A percentile compares a stretch with the other conserved stretches of the same genome.
These are phyloP conservation scores for Heteromurus nitidus DNA, from an alignment of 2,888 invertebrate genomes.

Conservation along the genomic window DNA sequence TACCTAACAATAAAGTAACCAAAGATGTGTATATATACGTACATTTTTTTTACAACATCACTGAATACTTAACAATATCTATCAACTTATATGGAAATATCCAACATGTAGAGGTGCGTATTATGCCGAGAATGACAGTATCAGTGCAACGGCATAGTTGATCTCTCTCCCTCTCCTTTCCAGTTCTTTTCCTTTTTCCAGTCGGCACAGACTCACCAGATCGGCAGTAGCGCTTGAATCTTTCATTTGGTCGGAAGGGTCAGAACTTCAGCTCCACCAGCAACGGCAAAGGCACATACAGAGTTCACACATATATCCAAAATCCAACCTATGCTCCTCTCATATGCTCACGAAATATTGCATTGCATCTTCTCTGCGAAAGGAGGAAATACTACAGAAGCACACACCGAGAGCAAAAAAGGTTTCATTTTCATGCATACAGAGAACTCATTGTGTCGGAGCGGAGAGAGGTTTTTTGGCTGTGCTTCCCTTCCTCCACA, in stretches of 20 bases:
- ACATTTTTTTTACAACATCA: background rate
- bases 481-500: background rate
- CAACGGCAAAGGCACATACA: too few relatives aligned
- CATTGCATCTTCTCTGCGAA: too few relatives aligned
- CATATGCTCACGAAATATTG: too few relatives aligned
- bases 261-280: slow-evolving; percentile 10
- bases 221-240: slow-evolving; percentile 9
- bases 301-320: slow-evolving; percentile 3
- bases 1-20: too few relatives aligned
- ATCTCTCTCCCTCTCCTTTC: too few relatives aligned
- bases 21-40: background rate
- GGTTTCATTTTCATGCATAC: slow-evolving; percentile 27
- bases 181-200: too few relatives aligned
- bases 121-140: background rate
- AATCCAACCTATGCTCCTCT: background rate
- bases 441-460: background rate
- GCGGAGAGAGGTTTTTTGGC: background rate
- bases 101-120: too few relatives aligned
- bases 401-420: background rate
- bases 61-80: background rate
- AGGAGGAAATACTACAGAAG: too few relatives aligned
- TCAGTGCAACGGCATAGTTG: background rate
- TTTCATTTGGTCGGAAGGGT: slow-evolving; percentile 22
- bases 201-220: slow-evolving; percentile 10
- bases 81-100: background rate